Conservation (phyloP, 1,140 invertebrate genomes). For the Parasteatoda tepidariorum region DNA sequence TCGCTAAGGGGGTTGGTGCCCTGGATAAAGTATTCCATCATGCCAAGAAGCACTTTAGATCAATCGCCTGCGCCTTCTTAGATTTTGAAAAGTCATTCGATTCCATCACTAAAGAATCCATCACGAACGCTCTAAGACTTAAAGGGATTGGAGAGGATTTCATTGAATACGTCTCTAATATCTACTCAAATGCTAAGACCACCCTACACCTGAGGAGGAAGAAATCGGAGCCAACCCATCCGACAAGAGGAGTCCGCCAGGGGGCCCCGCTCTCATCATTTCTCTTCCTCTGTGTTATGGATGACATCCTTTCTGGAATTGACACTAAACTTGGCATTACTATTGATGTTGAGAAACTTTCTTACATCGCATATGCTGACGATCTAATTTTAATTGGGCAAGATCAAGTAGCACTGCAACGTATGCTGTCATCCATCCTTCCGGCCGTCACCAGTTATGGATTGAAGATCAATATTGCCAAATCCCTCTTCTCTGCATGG, state of each 20-base stretch:
- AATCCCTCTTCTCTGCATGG: no score
- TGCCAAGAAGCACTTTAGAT: not conserved
- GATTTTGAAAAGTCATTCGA: not conserved
- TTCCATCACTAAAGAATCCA: not conserved
- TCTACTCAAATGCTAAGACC: no score
- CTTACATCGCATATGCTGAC: not conserved
- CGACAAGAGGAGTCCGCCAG: no score
- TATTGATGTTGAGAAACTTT: not conserved
- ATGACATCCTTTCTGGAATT: not conserved
- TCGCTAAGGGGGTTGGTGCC: not conserved
- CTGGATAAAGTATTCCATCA: not conserved
- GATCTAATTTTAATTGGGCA: not conserved
- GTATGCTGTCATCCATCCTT: not conserved
- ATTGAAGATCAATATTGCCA: not conserved
- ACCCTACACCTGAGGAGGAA: no score
- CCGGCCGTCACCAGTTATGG: not conserved
- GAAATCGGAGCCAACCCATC: no score
- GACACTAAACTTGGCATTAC: not conserved
- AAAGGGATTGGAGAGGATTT: not conserved
- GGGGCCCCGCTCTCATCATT: no score
- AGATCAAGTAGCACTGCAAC: no score
- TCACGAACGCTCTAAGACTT: not conserved
- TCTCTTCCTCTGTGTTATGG: not conserved
- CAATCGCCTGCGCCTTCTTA: not conserved
- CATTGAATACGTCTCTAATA: no score